Percentiles rank a stretch among this genome's conserved stretches.
Conservation (phyloP, 1,140 invertebrate species). For the Sycophila sp. region DNA sequence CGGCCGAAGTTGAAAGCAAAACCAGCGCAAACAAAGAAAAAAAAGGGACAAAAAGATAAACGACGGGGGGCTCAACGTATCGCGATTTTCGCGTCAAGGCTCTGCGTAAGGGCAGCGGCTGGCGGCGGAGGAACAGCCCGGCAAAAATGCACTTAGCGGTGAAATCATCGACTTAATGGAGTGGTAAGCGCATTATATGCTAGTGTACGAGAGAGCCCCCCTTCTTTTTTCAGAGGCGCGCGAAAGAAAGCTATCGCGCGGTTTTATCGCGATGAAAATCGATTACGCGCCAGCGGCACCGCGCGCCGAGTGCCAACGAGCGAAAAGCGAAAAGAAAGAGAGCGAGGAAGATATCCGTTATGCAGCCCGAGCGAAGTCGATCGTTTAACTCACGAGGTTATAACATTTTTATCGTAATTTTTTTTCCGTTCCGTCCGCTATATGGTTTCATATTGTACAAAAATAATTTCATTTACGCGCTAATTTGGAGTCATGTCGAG, state of each 20-base stretch:
- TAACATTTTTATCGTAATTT: too few species aligned
- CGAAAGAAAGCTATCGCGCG: conserved; percentile 19
- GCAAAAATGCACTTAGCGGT: conserved; percentile 29
- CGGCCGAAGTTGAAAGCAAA: too few species aligned
- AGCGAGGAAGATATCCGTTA: conserved; percentile 4
- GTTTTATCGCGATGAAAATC: conserved; percentile 30
- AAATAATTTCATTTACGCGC: too few species aligned
- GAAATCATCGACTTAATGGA: conserved; percentile 36
- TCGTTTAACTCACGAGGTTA: too few species aligned
- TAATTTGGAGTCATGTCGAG: too few species aligned
- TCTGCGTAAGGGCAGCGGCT: too few species aligned
- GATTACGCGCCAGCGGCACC: conserved; percentile 12
- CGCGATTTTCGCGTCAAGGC: neutral
- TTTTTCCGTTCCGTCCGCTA: neutral
- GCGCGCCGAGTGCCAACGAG: neutral
- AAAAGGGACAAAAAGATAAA: neutral
- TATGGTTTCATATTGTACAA: too few species aligned
- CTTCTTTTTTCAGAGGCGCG: neutral
- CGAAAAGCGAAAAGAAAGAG: neutral
- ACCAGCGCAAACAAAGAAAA: neutral
- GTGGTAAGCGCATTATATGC: conserved; percentile 29
- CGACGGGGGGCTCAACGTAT: neutral
- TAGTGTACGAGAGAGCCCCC: conserved; percentile 4
- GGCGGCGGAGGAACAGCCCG: neutral
- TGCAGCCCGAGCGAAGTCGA: too few species aligned